Conservation (phyloP, 2,113 vertebrate genomes). For the Crotalus helleri region DNA sequence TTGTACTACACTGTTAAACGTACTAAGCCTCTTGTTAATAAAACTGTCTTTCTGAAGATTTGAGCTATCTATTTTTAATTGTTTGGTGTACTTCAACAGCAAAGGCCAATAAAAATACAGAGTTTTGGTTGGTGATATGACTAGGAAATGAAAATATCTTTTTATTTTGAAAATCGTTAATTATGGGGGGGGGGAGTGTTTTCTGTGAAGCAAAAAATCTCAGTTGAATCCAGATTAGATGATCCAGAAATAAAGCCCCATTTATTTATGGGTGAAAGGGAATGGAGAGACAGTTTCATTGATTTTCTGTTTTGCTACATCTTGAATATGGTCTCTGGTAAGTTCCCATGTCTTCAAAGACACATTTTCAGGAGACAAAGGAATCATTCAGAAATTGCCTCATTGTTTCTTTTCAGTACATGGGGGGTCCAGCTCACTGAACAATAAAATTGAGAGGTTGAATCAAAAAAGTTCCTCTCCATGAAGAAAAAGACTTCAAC, state of each 20-base stretch:
- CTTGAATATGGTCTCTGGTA: neutral
- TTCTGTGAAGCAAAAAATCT: slow-evolving; percentile 64
- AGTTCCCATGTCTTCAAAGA: neutral
- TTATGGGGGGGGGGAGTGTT: slow-evolving; percentile 62
- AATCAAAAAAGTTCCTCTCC: neutral
- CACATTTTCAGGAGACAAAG: neutral
- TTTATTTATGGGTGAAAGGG: neutral
- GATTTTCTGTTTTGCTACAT: neutral
- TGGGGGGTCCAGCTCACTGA: slow-evolving; percentile 15
- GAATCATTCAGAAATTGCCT: neutral
- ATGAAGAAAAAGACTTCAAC: neutral
- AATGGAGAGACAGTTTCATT: neutral
- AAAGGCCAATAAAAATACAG: slow-evolving; percentile 60
- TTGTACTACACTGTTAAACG: slow-evolving; percentile 81
- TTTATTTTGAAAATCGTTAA: slow-evolving; percentile 61
- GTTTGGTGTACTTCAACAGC: slow-evolving; percentile 68
- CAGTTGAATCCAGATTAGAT: neutral
- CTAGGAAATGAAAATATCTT: slow-evolving; percentile 64
- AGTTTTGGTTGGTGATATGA: slow-evolving; percentile 66
- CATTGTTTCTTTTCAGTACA: neutral
- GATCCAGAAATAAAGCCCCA: neutral
- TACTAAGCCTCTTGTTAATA: slow-evolving; percentile 84
- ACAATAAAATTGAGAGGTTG: slow-evolving; percentile 63
- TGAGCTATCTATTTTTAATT: slow-evolving; percentile 67
- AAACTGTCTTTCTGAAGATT: slow-evolving; percentile 81